Percentiles rank a stretch among this genome's conserved stretches.
phyloP scores from a whole-genome alignment of 2,113 vertebrate genomes.

The Spermophilus dauricus region DNA sequence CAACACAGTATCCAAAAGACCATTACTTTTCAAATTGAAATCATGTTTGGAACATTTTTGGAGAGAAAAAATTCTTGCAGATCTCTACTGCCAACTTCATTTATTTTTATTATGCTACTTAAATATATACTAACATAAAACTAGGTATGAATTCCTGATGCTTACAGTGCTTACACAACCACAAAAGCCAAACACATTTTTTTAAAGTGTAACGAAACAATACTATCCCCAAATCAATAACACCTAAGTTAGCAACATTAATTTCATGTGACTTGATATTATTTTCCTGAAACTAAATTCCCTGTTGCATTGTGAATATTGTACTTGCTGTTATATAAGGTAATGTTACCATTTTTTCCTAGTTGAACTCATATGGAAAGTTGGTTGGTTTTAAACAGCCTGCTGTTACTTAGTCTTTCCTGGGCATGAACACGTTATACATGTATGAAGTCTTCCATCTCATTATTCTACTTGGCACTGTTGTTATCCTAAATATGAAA shows the following conservation, averaged over 20 bases:
- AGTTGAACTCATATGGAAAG: not conserved
- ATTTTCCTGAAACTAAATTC: conserved; percentile 40
- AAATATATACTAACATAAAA: conserved; percentile 37
- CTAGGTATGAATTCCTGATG: not conserved
- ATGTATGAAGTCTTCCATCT: not conserved
- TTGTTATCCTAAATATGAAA: not conserved
- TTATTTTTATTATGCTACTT: conserved; percentile 49
- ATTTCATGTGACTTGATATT: conserved; percentile 23
- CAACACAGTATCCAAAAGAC: not conserved
- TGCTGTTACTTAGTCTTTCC: not conserved
- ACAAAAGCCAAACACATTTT: not conserved
- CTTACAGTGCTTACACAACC: not conserved
- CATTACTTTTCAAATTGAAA: conserved; percentile 15
- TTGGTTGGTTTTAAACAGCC: not conserved
- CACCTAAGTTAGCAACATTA: not conserved
- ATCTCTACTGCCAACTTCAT: not conserved
- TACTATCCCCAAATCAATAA: not conserved
- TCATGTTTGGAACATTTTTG: not conserved
- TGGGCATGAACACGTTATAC: not conserved
- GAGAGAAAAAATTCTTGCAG: not conserved
- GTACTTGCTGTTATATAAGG: not conserved
- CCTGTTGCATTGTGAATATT: not conserved
- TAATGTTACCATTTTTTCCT: not conserved
- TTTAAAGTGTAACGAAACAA: conserved; percentile 23
- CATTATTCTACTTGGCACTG: not conserved